Base-by-base conservation (phyloP, 1,140 invertebrate species). In the Drosophila kepulauana region DNA sequence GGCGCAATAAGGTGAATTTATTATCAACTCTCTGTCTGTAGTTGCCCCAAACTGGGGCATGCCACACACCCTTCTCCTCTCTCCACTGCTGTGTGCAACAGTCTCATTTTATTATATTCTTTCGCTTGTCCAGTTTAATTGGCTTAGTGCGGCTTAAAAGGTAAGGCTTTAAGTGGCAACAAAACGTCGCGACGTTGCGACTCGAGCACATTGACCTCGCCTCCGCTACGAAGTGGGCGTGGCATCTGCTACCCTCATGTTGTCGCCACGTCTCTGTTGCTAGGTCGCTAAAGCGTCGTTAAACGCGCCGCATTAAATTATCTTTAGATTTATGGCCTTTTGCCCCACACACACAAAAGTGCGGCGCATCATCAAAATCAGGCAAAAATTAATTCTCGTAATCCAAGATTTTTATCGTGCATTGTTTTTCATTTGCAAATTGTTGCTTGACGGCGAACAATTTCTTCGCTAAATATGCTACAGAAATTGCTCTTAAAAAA, bases 221-320 rank as follows among this genome's bases (percentile, higher is more conserved):
- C 11, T 11, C 25, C 16, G 6, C 35, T 38, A 2, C 28, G 1
- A 41, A 33, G n/a, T 52, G 28, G 51, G 28, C 51, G 30, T 54
- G 51, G 8, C 15, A 15, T 1, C 25, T 35, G 28, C n/a, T 5
- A 13, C 28, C 20, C n/a, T 25, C 20, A 25, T 52, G 25, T 52
- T 52, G 20, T 52, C 16, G 20, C 20, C 3, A 25, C 25, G 49
- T 2, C 15, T 1, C 33, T 45, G 13, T 15, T 13, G 4, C 57
- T 30, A 49, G 13, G 62, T 67, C 64, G 49, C 58, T 25, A 43
- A 58, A 57, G 66, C 66, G 7, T 58, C 72, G 58, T 75, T 70
- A 75, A 75, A 70, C 16, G 66, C 58, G 43, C 45, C 72, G 52
- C 49, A 45, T 75, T 67, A 70, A 70, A 63, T 75, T 70, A 63